A percentile compares a stretch with the other conserved stretches of the same genome.
Conservation (phyloP, 2,888 invertebrate genomes). For the Napeogenes sylphis region DNA sequence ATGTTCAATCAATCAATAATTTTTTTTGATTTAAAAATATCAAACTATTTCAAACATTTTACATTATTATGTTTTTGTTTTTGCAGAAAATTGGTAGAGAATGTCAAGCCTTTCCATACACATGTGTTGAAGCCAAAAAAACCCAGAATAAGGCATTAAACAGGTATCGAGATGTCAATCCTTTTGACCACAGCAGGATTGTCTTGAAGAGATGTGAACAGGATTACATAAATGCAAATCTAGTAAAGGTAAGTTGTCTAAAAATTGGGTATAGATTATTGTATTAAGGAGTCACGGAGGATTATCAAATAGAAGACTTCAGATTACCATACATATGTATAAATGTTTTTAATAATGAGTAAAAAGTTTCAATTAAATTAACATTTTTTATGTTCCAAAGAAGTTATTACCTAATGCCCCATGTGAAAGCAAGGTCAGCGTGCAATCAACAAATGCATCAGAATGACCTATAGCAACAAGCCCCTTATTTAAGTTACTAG, state of each 20-base stretch:
- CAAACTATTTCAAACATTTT: too few relatives aligned
- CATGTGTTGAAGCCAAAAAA: constrained; percentile 84
- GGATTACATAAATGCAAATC: constrained; percentile 97
- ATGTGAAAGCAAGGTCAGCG: constrained; percentile 25
- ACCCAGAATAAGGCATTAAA: constrained; percentile 89
- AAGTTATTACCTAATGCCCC: constrained; percentile 7
- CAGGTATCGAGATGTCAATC: constrained; percentile 96
- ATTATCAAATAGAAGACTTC: background rate
- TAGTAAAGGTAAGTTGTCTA: constrained; percentile 81
- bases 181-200: constrained; percentile 95
- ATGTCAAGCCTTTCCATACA: constrained; percentile 80
- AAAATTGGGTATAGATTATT: background rate
- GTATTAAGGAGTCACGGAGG: background rate
- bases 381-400: constrained; percentile 7
- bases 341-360: too few relatives aligned
- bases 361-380: background rate
- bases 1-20: too few relatives aligned
- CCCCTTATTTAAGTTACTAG: too few relatives aligned
- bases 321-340: too few relatives aligned
- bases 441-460: constrained; percentile 30
- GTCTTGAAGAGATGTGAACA: constrained; percentile 83
- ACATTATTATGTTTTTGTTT: too few relatives aligned
- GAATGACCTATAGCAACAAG: too few relatives aligned
- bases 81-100: constrained; percentile 86
- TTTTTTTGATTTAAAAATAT: too few relatives aligned